phyloP scores from a whole-genome alignment of 2,888 invertebrate species.

The Leptopilina myrica region DNA sequence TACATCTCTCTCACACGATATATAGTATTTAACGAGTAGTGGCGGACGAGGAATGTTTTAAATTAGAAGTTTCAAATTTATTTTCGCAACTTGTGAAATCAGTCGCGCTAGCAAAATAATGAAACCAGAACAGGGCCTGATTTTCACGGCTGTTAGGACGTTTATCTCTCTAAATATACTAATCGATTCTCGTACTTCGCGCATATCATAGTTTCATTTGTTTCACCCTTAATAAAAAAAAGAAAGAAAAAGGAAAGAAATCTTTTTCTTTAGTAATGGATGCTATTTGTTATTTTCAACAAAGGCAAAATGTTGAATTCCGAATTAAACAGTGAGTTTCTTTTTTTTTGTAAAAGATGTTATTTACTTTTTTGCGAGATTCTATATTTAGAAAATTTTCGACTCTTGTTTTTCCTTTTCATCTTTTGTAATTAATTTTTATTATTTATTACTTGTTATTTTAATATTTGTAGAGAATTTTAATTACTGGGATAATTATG shows the following conservation, averaged over 20 bases:
- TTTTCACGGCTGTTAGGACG: conserved; percentile 3
- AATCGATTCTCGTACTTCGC: neutral
- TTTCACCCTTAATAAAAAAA: conserved; percentile 40
- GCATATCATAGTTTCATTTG: conserved; percentile 39
- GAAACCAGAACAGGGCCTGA: conserved; percentile 31
- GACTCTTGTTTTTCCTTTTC: no score
- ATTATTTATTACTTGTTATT: neutral
- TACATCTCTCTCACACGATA: neutral
- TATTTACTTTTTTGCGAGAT: neutral
- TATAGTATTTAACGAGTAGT: conserved; percentile 18
- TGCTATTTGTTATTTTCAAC: conserved; percentile 59
- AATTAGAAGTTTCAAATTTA: conserved; percentile 35
- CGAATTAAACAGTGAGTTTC: conserved; percentile 68
- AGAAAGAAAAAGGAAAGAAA: no score
- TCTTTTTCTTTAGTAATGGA: conserved; percentile 68
- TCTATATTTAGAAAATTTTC: no score
- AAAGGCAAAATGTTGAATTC: conserved; percentile 64
- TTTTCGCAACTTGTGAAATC: conserved; percentile 36
- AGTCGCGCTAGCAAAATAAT: conserved; percentile 14
- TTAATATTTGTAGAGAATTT: neutral
- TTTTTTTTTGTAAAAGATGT: neutral
- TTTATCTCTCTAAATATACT: conserved; percentile 34
- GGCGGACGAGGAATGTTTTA: neutral
- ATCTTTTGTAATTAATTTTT: neutral
- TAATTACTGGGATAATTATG: neutral